Evolutionary conservation across 2,797 vertebrate genomes (phyloP), one percentile per base, ranked within the genome.

Genomic region (Girardinus metallicus): DNA sequence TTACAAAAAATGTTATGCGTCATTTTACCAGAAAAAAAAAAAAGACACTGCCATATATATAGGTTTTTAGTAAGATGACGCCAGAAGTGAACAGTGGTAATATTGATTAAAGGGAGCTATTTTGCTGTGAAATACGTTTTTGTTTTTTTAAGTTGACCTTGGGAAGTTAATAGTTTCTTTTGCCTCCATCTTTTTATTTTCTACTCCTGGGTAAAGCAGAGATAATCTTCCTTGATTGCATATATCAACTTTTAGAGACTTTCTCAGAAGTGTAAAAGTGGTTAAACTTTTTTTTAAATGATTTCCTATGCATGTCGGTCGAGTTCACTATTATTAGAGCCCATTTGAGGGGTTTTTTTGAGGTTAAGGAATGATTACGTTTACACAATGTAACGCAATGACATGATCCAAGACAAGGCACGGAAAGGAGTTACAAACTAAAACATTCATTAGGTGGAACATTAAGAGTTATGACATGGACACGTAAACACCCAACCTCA

Each of bases 181-280:
- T 13, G 10, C 26, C 29, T 1, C 10, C 9, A 12, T 31, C 18
- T 12, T 36, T 18, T 31, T 55, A 13, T 26, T 51, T 44, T 72
- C 29, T 12, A 21, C 21, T 1, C 5, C 0, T 44, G 34, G 13
- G 5, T 12, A 0, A 1, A 34, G 10, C 26, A 41, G 53, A 74
- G 8, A 57, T 26, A 1, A 55, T 49, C 11, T 43, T 21, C 6
- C 2, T 6, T 23, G 21, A 60, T 11, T 18, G 6, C 31, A n/a
- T 23, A 13, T 9, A 44, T 66, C 21, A 66, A 68, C 41, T 12
- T 5, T 39, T 6, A 4, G 21, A 2, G 16, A 2, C 31, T 62
- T 86, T 57, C 77, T 68, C 18, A 70, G 68, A 85, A 82, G 21
- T 39, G 41, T 16, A 2, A 9, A n/a, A 36, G 15, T 2, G 6